Percentiles rank a stretch among this genome's conserved stretches.
Conservation (phyloP, 2,888 invertebrate species). For the Hedychridium roseum region DNA sequence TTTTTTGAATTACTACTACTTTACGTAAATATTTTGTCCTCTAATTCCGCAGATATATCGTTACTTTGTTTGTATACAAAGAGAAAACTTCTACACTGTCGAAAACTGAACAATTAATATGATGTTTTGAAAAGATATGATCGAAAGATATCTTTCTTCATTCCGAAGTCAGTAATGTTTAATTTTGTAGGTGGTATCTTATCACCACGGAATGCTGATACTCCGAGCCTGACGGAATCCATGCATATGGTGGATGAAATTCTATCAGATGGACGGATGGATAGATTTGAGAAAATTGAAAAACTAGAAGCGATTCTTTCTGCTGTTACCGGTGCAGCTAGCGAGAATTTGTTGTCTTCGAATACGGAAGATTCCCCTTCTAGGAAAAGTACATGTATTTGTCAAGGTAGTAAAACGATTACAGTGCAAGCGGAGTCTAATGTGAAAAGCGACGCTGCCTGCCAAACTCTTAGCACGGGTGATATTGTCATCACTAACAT, state of each 20-base stretch:
- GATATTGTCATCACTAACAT: conserved; percentile 92
- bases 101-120: too few species aligned
- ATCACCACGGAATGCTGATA: conserved; percentile 80
- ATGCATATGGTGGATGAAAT: conserved; percentile 91
- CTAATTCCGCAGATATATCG: too few species aligned
- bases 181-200: conserved; percentile 66
- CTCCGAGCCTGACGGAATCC: conserved; percentile 85
- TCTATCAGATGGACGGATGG: conserved; percentile 82
- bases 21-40: too few species aligned
- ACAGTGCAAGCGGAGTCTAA: conserved; percentile 56
- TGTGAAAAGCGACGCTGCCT: conserved; percentile 67
- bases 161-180: too few species aligned
- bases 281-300: conserved; percentile 85
- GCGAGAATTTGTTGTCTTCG: conserved; percentile 67
- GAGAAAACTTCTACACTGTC: too few species aligned
- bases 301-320: conserved; percentile 86
- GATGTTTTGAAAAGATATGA: too few species aligned
- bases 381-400: conserved; percentile 64
- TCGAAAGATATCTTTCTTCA: too few species aligned
- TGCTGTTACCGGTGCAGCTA: conserved; percentile 77
- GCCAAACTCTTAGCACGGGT: conserved; percentile 90
- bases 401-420: conserved; percentile 36
- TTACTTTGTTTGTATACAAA: conserved; percentile 2
- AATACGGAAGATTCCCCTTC: conserved; percentile 66
- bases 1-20: conserved; percentile 10